A percentile compares a stretch with the other conserved stretches of the same genome.
Conservation (phyloP, 2,113 vertebrate species). For the Sminthopsis crassicaudata region DNA sequence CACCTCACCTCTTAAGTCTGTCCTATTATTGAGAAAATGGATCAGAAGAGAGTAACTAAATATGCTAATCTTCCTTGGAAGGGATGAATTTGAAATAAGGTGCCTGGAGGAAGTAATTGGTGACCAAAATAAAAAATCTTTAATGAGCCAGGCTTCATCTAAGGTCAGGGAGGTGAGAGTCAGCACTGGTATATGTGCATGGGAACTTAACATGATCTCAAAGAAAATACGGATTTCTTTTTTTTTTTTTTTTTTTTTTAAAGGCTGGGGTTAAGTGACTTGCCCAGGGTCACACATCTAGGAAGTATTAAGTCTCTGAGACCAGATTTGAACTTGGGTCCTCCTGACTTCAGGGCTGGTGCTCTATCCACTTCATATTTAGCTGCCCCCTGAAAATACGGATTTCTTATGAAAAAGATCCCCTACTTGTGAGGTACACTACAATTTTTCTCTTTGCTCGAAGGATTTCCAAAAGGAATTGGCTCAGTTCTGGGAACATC, state of each 20-base stretch:
- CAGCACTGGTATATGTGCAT: neutral
- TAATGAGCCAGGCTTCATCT: neutral
- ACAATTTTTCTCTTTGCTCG: neutral
- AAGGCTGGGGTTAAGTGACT: too few relatives aligned
- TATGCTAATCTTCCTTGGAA: neutral
- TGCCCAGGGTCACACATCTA: too few relatives aligned
- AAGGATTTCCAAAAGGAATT: slow-evolving; percentile 68
- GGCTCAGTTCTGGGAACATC: slow-evolving; percentile 40
- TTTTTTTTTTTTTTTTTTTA: too few relatives aligned
- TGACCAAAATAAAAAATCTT: neutral
- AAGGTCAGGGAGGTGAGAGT: neutral
- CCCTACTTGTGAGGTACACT: neutral
- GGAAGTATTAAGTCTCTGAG: too few relatives aligned
- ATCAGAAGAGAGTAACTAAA: neutral
- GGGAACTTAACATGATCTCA: neutral
- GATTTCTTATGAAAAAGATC: neutral
- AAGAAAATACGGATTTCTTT: neutral
- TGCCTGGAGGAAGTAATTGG: neutral
- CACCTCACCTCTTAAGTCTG: too few relatives aligned
- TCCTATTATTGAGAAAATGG: neutral
- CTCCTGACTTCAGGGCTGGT: too few relatives aligned
- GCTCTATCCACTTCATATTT: too few relatives aligned
- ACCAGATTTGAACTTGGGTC: too few relatives aligned
- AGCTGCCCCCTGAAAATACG: too few relatives aligned
- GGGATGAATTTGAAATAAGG: neutral